Conservation (phyloP, 2,888 invertebrate species). For the Lydus trimaculatus region DNA sequence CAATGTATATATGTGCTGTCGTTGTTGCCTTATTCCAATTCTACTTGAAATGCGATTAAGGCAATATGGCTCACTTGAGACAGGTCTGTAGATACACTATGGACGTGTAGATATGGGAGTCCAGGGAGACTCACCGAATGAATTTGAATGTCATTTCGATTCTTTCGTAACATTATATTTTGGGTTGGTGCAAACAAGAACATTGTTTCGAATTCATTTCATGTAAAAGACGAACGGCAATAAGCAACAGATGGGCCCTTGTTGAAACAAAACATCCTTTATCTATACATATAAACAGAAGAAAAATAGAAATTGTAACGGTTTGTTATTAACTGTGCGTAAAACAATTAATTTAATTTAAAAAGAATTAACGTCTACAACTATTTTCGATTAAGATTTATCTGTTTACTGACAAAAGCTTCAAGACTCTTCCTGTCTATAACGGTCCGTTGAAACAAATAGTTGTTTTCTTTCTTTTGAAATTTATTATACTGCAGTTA, state of each 20-base stretch:
- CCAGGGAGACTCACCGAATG: conserved; percentile 46
- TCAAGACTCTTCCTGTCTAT: conserved; percentile 11
- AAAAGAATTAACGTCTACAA: conserved; percentile 16
- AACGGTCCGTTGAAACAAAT: conserved; percentile 19
- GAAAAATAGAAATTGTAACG: neutral
- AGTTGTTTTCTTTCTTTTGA: conserved; percentile 21
- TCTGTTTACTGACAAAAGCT: conserved; percentile 27
- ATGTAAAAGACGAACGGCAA: conserved; percentile 6
- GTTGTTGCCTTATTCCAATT: conserved; percentile 35
- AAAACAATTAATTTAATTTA: conserved; percentile 5
- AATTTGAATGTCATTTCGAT: conserved; percentile 51
- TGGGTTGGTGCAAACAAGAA: conserved; percentile 33
- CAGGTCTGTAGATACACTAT: conserved; percentile 33
- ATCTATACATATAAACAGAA: neutral
- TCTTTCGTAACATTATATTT: conserved; percentile 20
- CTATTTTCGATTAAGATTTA: conserved; percentile 22
- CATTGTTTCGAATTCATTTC: conserved; percentile 18
- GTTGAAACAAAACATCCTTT: neutral
- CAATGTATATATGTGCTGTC: conserved; percentile 36
- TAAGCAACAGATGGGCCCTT: conserved; percentile 21
- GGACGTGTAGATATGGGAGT: conserved; percentile 45
- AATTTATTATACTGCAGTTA: conserved; percentile 26
- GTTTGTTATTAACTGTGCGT: neutral
- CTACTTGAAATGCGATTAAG: conserved; percentile 49
- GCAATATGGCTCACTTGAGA: conserved; percentile 49